Evolutionary conservation across 64 coral and sea anemone species (phyloP), one percentile per base, ranked within the genome.

Genomic region (Hydrozoanthus tunicans): DNA sequence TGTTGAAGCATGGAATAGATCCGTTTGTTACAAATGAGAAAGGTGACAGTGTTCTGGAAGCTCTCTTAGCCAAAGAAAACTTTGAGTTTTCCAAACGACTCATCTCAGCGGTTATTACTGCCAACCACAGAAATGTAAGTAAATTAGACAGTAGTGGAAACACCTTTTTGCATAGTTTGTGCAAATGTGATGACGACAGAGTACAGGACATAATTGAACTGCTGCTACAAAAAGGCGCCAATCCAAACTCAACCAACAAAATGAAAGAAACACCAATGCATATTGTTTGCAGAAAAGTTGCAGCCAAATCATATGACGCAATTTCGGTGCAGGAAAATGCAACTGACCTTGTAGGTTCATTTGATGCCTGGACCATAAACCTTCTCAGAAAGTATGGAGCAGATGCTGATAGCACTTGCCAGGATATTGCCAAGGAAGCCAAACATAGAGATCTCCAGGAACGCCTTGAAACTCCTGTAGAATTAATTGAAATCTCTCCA

Each of bases 351-450:
- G 11, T 73, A 26, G 3, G 20, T 26, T 26, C 70, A 73, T n/a
- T 73, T 9, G 32, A 9, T 73, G 70, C 17, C 1, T 73, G 70
- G 70, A 26, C 70, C 5, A 43, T 73, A 9, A 17, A 26, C 3
- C 7, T 73, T 8, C 70, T 73, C 70, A 73, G 9, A 26, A 73
- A 73, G 70, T 73, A 73, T 73, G 70, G 70, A 43, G 70, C 70
- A 73, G 70, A 73, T 73, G 20, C 70, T 81, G 79, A 81, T 11
- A 81, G 5, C 3, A 81, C 79, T 58, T 81, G 79, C 59, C 79
- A 58, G 79, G 79, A 81, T 56, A 81, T 81, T 81, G 79, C 79
- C 55, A 81, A 81, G 13, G 79, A 81, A 9, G 10, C 55, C 79
- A 81, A 12, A n/a, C 32, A 26, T 13, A 73, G 24, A 3, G n/a